These are phyloP conservation scores for Planiliza haematocheilus DNA, from an alignment of 2,113 vertebrate species.

Conservation along the genomic window DNA sequence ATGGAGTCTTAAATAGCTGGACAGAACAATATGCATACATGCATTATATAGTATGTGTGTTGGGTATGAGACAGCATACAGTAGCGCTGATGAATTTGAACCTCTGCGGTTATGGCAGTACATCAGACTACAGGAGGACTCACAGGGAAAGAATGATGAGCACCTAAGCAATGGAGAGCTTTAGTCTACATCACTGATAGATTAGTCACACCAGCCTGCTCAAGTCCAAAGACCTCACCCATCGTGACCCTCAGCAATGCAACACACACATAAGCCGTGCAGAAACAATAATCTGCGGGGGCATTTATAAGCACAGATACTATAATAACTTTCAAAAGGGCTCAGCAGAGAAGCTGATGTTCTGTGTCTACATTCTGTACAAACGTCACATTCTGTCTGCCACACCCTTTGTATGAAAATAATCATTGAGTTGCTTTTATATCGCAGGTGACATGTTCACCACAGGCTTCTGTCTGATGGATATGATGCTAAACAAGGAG, in stretches of 20 bases:
- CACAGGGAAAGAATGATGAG: constrained; percentile 78
- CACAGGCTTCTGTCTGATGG: constrained; percentile 5
- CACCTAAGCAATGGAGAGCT: constrained; percentile 62
- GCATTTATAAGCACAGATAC: neutral
- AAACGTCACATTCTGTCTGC: constrained; percentile 9
- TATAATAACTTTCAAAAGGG: neutral
- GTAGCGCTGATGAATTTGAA: constrained; percentile 46
- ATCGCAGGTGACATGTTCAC: neutral
- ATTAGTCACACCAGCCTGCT: constrained; percentile 64
- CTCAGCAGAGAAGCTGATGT: neutral
- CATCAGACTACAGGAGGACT: constrained; percentile 47
- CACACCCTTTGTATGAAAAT: neutral
- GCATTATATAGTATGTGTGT: neutral
- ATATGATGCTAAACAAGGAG: constrained; percentile 36
- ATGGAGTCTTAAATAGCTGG: neutral
- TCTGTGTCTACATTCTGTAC: constrained; percentile 11
- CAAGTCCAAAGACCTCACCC: constrained; percentile 52
- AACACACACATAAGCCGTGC: constrained; percentile 6
- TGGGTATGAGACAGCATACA: neutral
- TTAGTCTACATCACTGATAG: constrained; percentile 61
- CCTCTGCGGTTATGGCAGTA: constrained; percentile 38
- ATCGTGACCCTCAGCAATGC: constrained; percentile 31
- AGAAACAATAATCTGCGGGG: neutral
- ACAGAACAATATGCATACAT: neutral
- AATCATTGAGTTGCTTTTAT: constrained; percentile 2